These are phyloP conservation scores for Macquaria ambigua DNA, from an alignment of 2,113 vertebrate genomes.

Conservation along the genomic window DNA sequence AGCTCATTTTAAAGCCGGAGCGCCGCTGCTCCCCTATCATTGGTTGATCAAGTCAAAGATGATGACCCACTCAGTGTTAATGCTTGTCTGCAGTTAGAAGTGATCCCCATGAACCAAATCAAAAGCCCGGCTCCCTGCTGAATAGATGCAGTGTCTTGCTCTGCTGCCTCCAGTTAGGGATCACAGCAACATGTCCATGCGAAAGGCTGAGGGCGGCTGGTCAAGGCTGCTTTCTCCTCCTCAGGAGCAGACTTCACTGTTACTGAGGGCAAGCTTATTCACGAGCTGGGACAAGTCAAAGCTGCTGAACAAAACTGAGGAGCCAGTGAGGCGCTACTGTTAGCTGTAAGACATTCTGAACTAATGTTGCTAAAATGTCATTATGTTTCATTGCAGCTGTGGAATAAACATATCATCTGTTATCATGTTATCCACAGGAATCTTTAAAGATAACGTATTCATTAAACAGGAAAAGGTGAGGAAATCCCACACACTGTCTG, in stretches of 20 bases:
- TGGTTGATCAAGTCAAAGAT: constrained; percentile 82
- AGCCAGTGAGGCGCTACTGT: constrained; percentile 6
- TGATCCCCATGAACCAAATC: constrained; percentile 76
- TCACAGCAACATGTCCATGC: constrained; percentile 47
- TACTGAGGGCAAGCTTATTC: constrained; percentile 46
- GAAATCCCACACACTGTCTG: neutral
- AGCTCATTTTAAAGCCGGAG: constrained; percentile 71
- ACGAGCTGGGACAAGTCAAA: constrained; percentile 37
- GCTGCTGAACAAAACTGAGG: constrained; percentile 47
- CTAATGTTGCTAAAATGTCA: neutral
- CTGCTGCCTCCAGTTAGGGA: constrained; percentile 52
- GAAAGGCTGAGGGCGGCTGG: constrained; percentile 64
- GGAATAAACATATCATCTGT: neutral
- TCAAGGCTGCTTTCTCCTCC: constrained; percentile 61
- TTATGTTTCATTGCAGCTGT: neutral
- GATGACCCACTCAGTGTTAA: constrained; percentile 76
- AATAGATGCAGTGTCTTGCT: constrained; percentile 63
- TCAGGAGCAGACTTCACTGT: constrained; percentile 35
- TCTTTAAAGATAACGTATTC: neutral
- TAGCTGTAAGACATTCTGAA: constrained; percentile 5
- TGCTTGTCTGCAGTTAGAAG: constrained; percentile 78
- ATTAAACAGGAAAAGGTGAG: neutral
- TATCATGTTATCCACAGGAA: neutral
- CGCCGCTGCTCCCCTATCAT: constrained; percentile 76
- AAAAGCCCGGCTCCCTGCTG: constrained; percentile 67